These are phyloP conservation scores for Gonatopus flavifemur DNA, from an alignment of 1,140 invertebrate species.

Conservation along the genomic window DNA sequence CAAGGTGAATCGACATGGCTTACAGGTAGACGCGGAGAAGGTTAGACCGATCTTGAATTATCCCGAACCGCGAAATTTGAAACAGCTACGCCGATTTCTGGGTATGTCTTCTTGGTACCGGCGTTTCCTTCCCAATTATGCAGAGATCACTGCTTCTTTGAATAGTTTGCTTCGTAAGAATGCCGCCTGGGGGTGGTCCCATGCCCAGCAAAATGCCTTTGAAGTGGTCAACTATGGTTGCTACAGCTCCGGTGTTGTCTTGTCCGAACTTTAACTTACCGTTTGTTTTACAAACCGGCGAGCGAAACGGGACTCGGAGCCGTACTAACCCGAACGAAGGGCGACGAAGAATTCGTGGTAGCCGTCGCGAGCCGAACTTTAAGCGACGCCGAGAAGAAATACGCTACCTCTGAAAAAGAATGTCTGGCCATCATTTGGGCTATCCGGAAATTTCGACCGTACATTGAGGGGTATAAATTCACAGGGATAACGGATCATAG, in stretches of 20 bases:
- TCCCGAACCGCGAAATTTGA: too few species aligned
- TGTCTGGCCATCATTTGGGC: too few species aligned
- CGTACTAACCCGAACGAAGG: neutral
- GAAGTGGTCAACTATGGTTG: neutral
- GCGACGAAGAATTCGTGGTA: neutral
- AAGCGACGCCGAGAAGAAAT: neutral
- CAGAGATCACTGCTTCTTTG: neutral
- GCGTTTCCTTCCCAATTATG: neutral
- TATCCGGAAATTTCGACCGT: constrained; percentile 9
- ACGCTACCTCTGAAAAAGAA: neutral
- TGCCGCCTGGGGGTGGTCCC: neutral
- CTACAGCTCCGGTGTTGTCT: too few species aligned
- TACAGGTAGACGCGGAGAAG: neutral
- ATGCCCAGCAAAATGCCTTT: neutral
- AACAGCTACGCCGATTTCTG: neutral
- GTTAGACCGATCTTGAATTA: neutral
- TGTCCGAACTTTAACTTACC: neutral
- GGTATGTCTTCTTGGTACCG: neutral
- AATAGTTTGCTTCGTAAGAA: too few species aligned
- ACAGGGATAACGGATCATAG: constrained; percentile 8
- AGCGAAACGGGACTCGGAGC: neutral
- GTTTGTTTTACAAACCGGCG: too few species aligned
- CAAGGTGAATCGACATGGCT: neutral
- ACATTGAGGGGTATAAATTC: constrained; percentile 1
- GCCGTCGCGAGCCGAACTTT: neutral